Evolutionary conservation across 2,797 vertebrate species (phyloP).

Genomic region (Craterocephalus amniculus): DNA sequence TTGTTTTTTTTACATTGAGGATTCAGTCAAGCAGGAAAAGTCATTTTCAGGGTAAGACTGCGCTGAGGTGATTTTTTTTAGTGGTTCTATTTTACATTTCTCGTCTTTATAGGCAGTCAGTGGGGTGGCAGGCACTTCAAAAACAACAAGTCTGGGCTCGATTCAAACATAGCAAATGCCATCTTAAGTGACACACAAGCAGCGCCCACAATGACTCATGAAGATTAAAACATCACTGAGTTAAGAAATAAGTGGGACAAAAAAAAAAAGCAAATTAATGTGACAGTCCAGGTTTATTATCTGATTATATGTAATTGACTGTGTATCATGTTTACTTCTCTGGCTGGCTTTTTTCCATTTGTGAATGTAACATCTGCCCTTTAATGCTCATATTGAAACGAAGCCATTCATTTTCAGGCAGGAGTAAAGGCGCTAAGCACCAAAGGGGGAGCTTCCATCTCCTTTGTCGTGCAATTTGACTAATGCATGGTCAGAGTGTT

Average conservation of each 20-base stretch:
- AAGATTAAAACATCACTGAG: constrained; percentile 27
- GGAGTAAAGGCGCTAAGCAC: not conserved
- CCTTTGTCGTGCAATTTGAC: not conserved
- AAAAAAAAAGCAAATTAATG: not conserved
- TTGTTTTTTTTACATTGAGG: constrained; percentile 6
- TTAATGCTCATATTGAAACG: not conserved
- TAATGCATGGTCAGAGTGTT: not conserved
- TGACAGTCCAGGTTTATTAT: constrained; percentile 3
- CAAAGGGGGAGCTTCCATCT: not conserved
- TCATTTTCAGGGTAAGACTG: constrained; percentile 16
- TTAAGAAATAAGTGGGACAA: constrained; percentile 11
- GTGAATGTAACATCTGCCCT: not conserved
- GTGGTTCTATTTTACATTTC: constrained; percentile 25
- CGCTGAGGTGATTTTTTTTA: constrained; percentile 6
- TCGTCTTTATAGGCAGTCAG: constrained; percentile 22
- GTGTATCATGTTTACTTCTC: not conserved
- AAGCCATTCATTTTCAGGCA: not conserved
- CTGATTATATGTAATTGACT: not conserved
- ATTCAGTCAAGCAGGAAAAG: constrained; percentile 28
- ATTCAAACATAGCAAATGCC: constrained; percentile 33
- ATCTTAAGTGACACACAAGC: constrained; percentile 3
- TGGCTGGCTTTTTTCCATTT: not conserved
- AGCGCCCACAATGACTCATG: constrained; percentile 9
- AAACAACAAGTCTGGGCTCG: constrained; percentile 23
- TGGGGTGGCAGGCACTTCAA: constrained; percentile 29